Conservation (phyloP, 2,113 vertebrate species). For the Leptodactylus fuscus region DNA sequence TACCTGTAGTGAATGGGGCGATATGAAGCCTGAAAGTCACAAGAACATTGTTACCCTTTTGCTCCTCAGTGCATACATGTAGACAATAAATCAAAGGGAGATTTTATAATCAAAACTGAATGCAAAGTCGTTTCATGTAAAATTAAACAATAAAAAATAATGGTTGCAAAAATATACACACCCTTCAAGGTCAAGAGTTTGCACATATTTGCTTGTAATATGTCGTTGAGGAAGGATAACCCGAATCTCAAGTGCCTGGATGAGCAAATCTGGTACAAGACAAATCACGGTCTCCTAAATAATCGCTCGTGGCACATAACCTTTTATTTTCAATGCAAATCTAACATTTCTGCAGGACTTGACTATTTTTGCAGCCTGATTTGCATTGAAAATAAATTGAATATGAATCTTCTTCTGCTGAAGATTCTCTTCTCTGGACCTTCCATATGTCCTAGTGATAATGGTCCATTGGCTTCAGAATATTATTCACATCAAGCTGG, state of each 20-base stretch:
- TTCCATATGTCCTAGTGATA: neutral
- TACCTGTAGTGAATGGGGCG: too few relatives aligned
- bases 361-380: neutral
- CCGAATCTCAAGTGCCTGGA: too few relatives aligned
- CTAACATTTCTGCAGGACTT: slow-evolving; percentile 9
- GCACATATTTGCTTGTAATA: neutral
- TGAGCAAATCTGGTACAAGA: neutral
- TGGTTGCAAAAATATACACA: neutral
- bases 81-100: too few relatives aligned
- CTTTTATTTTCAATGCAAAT: slow-evolving; percentile 25
- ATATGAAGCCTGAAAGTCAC: too few relatives aligned
- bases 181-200: neutral
- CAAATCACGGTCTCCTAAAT: neutral
- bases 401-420: neutral
- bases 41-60: too few relatives aligned
- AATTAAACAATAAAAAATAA: too few relatives aligned
- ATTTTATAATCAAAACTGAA: too few relatives aligned
- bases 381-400: neutral
- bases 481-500: too few relatives aligned
- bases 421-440: neutral
- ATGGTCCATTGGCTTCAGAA: neutral
- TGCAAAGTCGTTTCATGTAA: too few relatives aligned
- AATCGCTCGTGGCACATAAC: slow-evolving; percentile 11
- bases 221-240: neutral
- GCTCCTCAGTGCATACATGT: too few relatives aligned